Base-by-base conservation (phyloP, 2,113 vertebrate genomes). In the Myotis yumanensis region DNA sequence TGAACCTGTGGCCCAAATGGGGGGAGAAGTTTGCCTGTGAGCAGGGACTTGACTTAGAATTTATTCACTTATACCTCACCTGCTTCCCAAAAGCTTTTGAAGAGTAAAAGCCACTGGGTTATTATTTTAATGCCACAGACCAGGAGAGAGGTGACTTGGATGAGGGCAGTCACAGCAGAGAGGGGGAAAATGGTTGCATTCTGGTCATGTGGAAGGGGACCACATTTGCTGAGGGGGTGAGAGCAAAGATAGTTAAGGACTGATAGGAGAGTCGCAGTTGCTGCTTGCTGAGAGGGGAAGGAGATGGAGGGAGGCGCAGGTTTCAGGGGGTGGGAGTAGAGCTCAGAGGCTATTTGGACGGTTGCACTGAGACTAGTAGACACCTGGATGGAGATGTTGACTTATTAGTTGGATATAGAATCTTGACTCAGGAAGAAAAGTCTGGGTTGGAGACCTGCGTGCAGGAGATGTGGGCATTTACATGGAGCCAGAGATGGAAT, bases 271-370 rank as follows among this genome's bases (percentile, higher is more conserved):
- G 37, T 10, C 25, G 7, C 57, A 17, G 37, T 20, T 75, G 87
- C 35, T 15, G 4, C 32, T 59, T 66, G 43, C 52, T 35, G 84
- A 28, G 16, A 40, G 62, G 7, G 2, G 6, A 37, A 64, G 48
- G 57, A 20, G 82, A 14, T 0, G 18, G 30, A 8, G 40, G 59
- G 7, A 69, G 46, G 37, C 37, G 32, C 18, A 1, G 62, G 48
- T 46, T 17, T 18, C 3, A 8, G 14, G 51, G 35, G 43, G 4
- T 0, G 2, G 16, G 25, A 14, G 11, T 43, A 9, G 18, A 16
- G 30, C 52, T 43, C 14, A 46, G 93, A 73, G 11, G n/a, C 30
- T 0, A 2, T 23, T 71, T 23, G 80, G 69, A 40, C 0, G 0
- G 22, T 22, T 3, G 10, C 7, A 2, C 35, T 37, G 54, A 66